Evolutionary conservation across 2,113 vertebrate species (phyloP), one percentile per base, ranked within the genome.

Genomic region (Pitta sordida): DNA sequence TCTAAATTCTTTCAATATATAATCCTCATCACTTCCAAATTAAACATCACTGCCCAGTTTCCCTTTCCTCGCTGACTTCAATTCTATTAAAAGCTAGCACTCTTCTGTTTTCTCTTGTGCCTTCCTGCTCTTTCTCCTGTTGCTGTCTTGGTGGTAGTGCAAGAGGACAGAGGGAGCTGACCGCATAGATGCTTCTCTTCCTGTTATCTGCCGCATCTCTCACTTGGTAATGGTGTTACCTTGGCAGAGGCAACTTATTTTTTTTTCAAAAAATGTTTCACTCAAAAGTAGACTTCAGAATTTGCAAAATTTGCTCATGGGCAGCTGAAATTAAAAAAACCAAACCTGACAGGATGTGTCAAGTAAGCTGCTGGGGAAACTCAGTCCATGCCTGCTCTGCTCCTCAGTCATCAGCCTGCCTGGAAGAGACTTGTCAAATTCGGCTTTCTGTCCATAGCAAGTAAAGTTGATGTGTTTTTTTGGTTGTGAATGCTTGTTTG

Each of bases 321-420:
- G 84, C 69, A 95, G 84, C 48, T 55, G 2, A 36, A 44, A 94
- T 89, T 46, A 13, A 65, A 91, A 69, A 82, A 92, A 89, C 90
- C 37, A 85, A 64, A 95, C 69, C 69, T 82, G 93, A 87, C 90
- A 85, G 52, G 69, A 79, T 70, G 65, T 93, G 93, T 94, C 93
- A 92, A 76, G 44, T 34, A 41, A 37, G 44, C 70, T 94, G 84
- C 69, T 48, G 49, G 62, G 52, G 19, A 68, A 65, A 44, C 44
- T 79, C n/a, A 36, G 80, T 63, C 64, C 36, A 17, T 93, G 78
- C n/a, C 49, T 86, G 43, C 62, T 71, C 74, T 70, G 73, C 44
- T 78, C 20, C 69, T 86, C 39, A 52, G 36, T 60, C 21, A 44
- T 87, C 70, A 82, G 74, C 74, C 84, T 95, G 69, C 81, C 87